Percentiles rank a stretch among this genome's conserved stretches.
Conservation (phyloP, 2,888 invertebrate species). For the Philonicus albiceps region DNA sequence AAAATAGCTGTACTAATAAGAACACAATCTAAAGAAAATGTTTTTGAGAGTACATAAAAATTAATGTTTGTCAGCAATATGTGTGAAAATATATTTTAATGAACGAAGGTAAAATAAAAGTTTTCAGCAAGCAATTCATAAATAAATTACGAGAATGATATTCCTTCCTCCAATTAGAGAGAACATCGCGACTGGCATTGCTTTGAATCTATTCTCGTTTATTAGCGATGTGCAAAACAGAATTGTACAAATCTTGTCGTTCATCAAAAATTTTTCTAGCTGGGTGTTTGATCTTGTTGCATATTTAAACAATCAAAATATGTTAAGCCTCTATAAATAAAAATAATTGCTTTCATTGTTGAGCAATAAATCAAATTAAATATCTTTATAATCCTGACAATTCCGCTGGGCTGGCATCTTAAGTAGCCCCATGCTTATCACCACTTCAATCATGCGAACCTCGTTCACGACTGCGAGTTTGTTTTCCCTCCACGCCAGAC, state of each 20-base stretch:
- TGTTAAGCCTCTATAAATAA: neutral
- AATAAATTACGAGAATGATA: neutral
- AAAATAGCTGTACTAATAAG: too few relatives aligned
- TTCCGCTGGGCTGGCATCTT: neutral
- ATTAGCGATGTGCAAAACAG: conserved; percentile 6
- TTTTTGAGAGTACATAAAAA: neutral
- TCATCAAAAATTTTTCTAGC: neutral
- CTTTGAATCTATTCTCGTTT: neutral
- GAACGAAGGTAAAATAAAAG: neutral
- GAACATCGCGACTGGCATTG: neutral
- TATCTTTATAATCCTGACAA: conserved; percentile 37
- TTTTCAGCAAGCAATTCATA: neutral
- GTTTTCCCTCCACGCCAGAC: neutral
- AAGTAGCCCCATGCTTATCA: conserved; percentile 33
- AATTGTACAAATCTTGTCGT: conserved; percentile 24
- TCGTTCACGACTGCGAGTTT: conserved; percentile 2
- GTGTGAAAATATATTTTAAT: neutral
- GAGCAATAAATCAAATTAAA: conserved; percentile 35
- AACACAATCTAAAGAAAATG: too few relatives aligned
- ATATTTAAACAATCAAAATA: neutral
- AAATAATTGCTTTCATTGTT: neutral
- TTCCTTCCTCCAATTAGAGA: neutral
- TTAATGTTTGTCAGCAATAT: neutral
- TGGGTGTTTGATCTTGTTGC: neutral
- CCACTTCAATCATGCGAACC: conserved; percentile 13